Percentiles rank a stretch among this genome's conserved stretches.
These are phyloP conservation scores for Nephrotoma appendiculata DNA, from an alignment of 2,888 invertebrate species.

Conservation along the genomic window DNA sequence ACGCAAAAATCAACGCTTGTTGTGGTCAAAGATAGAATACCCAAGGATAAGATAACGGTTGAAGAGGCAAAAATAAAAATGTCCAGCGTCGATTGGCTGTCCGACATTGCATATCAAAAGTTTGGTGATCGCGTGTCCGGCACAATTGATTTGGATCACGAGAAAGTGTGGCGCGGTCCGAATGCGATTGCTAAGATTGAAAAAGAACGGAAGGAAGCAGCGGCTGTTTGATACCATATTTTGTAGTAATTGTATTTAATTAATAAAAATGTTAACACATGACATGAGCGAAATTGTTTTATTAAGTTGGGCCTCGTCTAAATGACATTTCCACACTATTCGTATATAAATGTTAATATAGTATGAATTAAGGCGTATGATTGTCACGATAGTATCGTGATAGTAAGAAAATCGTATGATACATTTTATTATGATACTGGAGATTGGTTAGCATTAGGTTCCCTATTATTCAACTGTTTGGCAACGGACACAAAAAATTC, in stretches of 20 bases:
- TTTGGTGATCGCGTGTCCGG: constrained; percentile 26
- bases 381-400: not conserved
- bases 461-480: not conserved
- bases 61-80: not conserved
- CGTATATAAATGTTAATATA: not conserved
- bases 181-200: constrained; percentile 19
- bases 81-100: constrained; percentile 19
- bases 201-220: not conserved
- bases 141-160: constrained; percentile 22
- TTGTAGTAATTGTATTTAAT: not conserved
- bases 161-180: constrained; percentile 21
- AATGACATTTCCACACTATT: not conserved
- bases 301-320: not conserved
- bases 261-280: not conserved
- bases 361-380: not conserved
- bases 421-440: not conserved
- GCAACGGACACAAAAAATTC: not conserved
- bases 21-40: constrained; percentile 22
- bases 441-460: not conserved
- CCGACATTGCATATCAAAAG: constrained; percentile 29
- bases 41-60: constrained; percentile 8
- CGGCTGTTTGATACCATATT: not conserved
- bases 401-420: not conserved
- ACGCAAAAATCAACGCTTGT: not conserved
- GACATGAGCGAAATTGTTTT: not conserved